Base-by-base conservation (phyloP, 2,113 vertebrate species). In the Peromyscus polionotus region DNA sequence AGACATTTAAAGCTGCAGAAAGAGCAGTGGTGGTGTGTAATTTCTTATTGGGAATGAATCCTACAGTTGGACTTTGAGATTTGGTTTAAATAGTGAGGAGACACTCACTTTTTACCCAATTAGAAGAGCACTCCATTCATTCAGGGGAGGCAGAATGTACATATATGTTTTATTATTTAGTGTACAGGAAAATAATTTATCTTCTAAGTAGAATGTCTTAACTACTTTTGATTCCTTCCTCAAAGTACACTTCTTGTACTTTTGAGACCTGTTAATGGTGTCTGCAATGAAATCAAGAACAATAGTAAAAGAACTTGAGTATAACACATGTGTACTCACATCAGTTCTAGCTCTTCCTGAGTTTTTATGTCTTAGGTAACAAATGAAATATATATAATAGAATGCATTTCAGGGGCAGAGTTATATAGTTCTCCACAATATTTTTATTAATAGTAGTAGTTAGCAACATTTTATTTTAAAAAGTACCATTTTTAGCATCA, bases 381-480 rank as follows among this genome's bases (percentile, higher is more conserved):
- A 92, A 77, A 45, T 95, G 68, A 97, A 96, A 96, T 97, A 63
- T 97, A 63, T 81, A 95, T 65, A 98, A 61, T 93, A 96, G 76
- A 98, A 75, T 77, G 77, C 93, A 93, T 96, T 95, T 97, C 94
- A 95, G 90, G 42, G 88, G 75, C 88, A 95, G 80, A 97, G 77
- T 95, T 95, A 31, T 83, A 95, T 28, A 96, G 87, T 77, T 92
- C 48, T 57, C 81, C 12, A 1, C 48, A 68, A 67, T 96, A 92
- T 96, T 98, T 95, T 96, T 95, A 92, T 96, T 95, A 92, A 95
- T 98, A 93, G 96, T 97, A 95, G 91, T 95, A 63, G 81, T 97
- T 97, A 98, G 85, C 72, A 97, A 85, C 97, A 90, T 97, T 79
- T 95, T 95, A 98, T 96, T 95, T 98, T 95, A 98, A 98, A 80